A percentile compares a stretch with the other conserved stretches of the same genome.
These are phyloP conservation scores for Acanthosepion esculentum DNA, from an alignment of 2,888 invertebrate genomes.

Conservation along the genomic window DNA sequence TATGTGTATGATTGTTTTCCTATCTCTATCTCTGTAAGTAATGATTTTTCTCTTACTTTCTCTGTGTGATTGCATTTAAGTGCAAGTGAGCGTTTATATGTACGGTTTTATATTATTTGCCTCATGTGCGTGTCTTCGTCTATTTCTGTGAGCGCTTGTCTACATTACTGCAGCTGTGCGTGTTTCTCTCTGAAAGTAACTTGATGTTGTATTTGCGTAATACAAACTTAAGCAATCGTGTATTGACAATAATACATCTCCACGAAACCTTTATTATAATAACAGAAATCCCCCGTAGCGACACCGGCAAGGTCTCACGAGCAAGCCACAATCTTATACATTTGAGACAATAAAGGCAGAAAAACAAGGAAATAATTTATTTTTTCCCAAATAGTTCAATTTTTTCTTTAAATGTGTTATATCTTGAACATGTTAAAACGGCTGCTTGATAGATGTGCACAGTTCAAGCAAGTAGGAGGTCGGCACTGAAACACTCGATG, in stretches of 20 bases:
- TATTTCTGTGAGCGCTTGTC: neutral
- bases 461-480: neutral
- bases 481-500: neutral
- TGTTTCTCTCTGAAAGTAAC: neutral
- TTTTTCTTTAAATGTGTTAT: neutral
- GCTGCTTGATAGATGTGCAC: neutral
- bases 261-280: neutral
- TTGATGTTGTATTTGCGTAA: neutral
- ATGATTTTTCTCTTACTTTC: no score
- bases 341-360: neutral
- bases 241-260: neutral
- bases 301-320: neutral
- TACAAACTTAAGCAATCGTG: conserved; percentile 18
- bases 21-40: no score
- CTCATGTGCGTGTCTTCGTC: no score
- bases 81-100: no score
- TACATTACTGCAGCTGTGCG: neutral
- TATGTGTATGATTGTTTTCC: no score
- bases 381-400: neutral
- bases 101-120: no score
- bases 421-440: neutral
- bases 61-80: no score
- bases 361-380: neutral
- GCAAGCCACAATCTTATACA: neutral
- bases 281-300: neutral